phyloP scores from a whole-genome alignment of 2,113 vertebrate species.

The Mobula birostris region DNA sequence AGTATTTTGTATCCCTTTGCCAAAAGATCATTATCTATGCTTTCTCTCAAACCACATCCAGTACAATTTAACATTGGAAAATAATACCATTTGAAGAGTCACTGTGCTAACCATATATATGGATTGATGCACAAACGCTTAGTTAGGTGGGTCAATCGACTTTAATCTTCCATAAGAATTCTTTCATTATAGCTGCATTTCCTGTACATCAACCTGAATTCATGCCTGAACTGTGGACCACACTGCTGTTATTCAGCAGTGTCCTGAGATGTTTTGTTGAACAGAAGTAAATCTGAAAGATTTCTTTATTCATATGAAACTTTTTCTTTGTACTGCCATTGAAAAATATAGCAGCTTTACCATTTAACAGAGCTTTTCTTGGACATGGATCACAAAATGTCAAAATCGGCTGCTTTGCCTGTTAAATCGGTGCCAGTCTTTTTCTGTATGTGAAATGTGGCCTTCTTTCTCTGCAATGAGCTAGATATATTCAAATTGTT shows the following conservation, averaged over 20 bases:
- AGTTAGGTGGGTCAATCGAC: neutral
- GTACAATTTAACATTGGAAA: neutral
- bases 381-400: neutral
- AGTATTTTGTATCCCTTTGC: neutral
- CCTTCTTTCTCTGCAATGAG: neutral
- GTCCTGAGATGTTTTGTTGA: neutral
- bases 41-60: neutral
- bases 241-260: no score
- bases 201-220: neutral
- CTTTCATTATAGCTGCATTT: neutral
- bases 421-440: neutral
- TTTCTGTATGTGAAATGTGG: neutral
- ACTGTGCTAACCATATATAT: neutral
- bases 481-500: neutral
- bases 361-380: neutral
- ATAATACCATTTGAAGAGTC: neutral
- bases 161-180: neutral
- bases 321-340: neutral
- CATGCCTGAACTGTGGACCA: neutral
- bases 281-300: neutral
- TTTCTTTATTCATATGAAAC: neutral
- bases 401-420: neutral
- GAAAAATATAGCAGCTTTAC: neutral
- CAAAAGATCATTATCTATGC: neutral
- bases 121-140: neutral